Percentiles rank a stretch among this genome's conserved stretches.
These are phyloP conservation scores for Holothuria glaberrima DNA, from an alignment of 35 echinoderm and acorn worm species.

Conservation along the genomic window DNA sequence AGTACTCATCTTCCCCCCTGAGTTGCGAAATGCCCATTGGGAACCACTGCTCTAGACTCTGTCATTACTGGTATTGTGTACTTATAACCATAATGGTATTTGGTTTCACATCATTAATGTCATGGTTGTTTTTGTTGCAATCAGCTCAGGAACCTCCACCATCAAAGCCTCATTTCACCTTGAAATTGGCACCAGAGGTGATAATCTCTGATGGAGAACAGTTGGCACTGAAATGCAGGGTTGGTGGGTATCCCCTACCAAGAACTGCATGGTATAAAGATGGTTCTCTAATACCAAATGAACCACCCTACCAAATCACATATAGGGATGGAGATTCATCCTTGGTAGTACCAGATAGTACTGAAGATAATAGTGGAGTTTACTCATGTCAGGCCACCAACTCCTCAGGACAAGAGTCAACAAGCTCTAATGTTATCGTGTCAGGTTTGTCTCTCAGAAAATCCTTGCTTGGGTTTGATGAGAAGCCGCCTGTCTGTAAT, in stretches of 20 bases:
- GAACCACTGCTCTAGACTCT: too few relatives aligned
- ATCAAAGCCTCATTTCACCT: constrained; percentile 39
- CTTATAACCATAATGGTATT: too few relatives aligned
- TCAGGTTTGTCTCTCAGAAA: constrained; percentile 65
- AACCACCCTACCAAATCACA: constrained; percentile 65
- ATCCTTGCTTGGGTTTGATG: constrained; percentile 37
- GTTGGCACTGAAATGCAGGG: constrained; percentile 53
- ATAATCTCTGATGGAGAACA: constrained; percentile 62
- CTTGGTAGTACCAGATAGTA: constrained; percentile 65
- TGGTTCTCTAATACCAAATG: constrained; percentile 56
- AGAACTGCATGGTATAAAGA: constrained; percentile 88
- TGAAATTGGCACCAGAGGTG: constrained; percentile 45
- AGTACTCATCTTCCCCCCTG: too few relatives aligned
- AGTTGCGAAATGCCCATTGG: too few relatives aligned
- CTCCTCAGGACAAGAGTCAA: constrained; percentile 67
- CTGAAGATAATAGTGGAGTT: constrained; percentile 63
- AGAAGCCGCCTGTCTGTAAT: background rate
- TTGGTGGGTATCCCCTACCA: constrained; percentile 77
- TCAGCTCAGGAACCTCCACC: constrained; percentile 38
- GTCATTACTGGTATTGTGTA: too few relatives aligned
- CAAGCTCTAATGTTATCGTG: constrained; percentile 77
- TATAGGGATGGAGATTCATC: constrained; percentile 71
- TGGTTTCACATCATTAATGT: too few relatives aligned
- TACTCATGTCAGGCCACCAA: constrained; percentile 83
- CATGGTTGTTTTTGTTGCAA: too few relatives aligned